Evolutionary conservation across 2,797 vertebrate genomes (phyloP).

Genomic region (Vespertilio murinus): DNA sequence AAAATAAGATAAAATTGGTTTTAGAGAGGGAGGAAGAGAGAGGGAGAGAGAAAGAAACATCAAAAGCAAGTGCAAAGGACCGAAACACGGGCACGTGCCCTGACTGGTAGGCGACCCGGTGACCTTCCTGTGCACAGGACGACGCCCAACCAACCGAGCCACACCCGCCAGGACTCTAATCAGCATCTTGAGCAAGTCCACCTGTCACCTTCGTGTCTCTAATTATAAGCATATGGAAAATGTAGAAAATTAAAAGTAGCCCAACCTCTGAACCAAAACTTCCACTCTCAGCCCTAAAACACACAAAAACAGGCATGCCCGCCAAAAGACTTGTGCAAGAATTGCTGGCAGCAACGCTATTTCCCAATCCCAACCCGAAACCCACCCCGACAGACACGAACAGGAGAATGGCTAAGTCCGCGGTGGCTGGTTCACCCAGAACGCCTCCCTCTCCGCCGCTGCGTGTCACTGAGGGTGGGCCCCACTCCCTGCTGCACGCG

Average conservation of each 20-base stretch:
- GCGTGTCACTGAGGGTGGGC: neutral
- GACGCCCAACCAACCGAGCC: neutral
- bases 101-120: neutral
- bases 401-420: neutral
- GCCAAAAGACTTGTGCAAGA: neutral
- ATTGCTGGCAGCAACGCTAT: neutral
- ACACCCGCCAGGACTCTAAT: neutral
- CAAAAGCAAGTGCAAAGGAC: neutral
- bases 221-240: conserved; percentile 42
- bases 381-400: neutral
- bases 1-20: neutral
- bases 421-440: rapidly evolving
- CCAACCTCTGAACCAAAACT: neutral
- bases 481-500: neutral
- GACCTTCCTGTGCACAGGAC: neutral
- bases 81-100: neutral
- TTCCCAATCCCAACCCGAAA: neutral
- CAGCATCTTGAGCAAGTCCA: neutral
- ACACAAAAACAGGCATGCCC: neutral
- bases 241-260: neutral
- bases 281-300: neutral
- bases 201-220: neutral
- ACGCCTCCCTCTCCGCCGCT: too few relatives aligned
- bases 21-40: neutral
- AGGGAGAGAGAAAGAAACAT: neutral